phyloP scores from a whole-genome alignment of 2,113 vertebrate genomes.

The Leiothrix lutea region DNA sequence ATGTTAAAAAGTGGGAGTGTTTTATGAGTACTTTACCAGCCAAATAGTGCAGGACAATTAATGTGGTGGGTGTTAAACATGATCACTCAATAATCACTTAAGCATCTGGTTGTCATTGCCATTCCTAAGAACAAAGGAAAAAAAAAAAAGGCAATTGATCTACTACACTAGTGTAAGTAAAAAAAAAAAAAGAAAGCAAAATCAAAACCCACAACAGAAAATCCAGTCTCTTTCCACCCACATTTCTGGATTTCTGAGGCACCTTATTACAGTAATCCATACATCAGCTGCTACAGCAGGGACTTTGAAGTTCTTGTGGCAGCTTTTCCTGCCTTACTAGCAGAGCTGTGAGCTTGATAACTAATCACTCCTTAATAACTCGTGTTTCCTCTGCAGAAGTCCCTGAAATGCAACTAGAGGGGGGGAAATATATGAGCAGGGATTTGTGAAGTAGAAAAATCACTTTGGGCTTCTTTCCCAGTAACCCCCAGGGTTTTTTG shows the following conservation, averaged over 20 bases:
- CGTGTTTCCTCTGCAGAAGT: neutral
- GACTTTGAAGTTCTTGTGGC: neutral
- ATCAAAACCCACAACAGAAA: neutral
- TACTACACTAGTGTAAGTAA: neutral
- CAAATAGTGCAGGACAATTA: neutral
- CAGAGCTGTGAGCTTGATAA: neutral
- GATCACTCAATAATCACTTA: neutral
- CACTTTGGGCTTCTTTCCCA: neutral
- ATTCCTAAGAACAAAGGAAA: neutral
- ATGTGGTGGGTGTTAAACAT: neutral
- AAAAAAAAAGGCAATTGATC: neutral
- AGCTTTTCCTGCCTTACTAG: neutral
- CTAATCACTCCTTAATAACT: constrained; percentile 15
- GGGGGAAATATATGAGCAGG: neutral
- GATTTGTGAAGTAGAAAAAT: constrained; percentile 6
- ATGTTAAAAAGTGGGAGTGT: neutral
- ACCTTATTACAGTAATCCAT: neutral
- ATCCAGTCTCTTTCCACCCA: neutral
- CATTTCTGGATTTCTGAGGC: neutral
- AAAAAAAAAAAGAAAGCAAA: neutral
- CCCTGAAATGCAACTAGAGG: neutral
- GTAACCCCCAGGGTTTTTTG: neutral
- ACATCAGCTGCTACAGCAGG: neutral
- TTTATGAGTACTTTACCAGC: neutral
- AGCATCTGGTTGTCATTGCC: neutral